A percentile compares a stretch with the other conserved stretches of the same genome.
Evolutionary conservation across 2,797 vertebrate species (phyloP).

Genomic region (Furcifer pardalis): DNA sequence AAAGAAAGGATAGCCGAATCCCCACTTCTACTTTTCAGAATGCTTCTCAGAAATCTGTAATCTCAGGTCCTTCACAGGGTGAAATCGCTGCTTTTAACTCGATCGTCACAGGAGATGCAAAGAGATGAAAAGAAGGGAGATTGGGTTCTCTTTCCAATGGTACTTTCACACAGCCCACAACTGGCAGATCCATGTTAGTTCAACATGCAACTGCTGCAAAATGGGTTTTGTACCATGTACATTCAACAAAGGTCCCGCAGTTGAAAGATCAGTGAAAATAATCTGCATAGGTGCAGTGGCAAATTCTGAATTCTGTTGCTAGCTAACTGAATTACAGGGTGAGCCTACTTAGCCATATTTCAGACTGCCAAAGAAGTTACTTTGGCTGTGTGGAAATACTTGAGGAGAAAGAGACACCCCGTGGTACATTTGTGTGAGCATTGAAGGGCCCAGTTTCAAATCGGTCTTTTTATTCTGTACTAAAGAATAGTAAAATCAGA

Average conservation of each 20-base stretch:
- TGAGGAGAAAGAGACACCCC: not conserved
- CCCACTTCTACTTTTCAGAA: not conserved
- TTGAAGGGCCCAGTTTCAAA: not conserved
- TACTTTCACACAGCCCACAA: constrained; percentile 3
- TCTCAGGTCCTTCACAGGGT: constrained; percentile 18
- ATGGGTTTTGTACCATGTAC: not conserved
- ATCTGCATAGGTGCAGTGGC: not conserved
- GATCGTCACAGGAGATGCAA: not conserved
- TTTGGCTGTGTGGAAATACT: constrained; percentile 2
- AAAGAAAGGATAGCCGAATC: not conserved
- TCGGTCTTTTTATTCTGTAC: not conserved
- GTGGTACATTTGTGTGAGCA: not conserved
- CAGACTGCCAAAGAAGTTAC: not conserved
- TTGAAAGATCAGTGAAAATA: not conserved
- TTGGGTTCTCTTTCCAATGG: not conserved
- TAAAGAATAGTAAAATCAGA: not conserved
- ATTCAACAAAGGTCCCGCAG: not conserved
- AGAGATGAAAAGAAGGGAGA: not conserved
- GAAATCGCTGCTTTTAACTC: not conserved
- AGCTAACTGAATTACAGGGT: not conserved
- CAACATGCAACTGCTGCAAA: not conserved
- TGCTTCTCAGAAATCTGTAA: not conserved
- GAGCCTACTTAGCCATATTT: not conserved
- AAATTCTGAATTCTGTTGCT: not conserved
- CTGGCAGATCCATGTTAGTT: not conserved